Evolutionary conservation across 2,888 invertebrate species (phyloP).

Genomic region (Drymonia ruficornis): DNA sequence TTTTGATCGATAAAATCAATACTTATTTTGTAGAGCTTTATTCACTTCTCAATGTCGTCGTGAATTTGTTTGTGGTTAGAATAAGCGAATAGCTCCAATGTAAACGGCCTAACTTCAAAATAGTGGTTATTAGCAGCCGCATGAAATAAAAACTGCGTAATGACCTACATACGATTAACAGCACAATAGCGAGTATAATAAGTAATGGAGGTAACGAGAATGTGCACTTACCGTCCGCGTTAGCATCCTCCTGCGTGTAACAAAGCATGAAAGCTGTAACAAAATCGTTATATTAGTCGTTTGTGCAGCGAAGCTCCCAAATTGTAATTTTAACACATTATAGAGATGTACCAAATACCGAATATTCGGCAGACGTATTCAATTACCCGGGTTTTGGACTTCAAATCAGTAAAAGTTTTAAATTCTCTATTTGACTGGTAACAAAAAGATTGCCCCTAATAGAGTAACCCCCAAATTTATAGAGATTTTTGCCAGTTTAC

Average conservation of each 20-base stretch:
- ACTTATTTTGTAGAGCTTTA: constrained; percentile 35
- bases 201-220: constrained; percentile 28
- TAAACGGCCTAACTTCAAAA: constrained; percentile 57
- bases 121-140: constrained; percentile 75
- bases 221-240: constrained; percentile 92
- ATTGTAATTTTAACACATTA: constrained; percentile 14
- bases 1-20: constrained; percentile 16
- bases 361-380: too few relatives aligned
- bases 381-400: too few relatives aligned
- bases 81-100: constrained; percentile 70
- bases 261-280: constrained; percentile 97
- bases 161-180: constrained; percentile 70
- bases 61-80: constrained; percentile 60
- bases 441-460: too few relatives aligned
- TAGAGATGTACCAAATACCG: not conserved
- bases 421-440: too few relatives aligned
- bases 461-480: too few relatives aligned
- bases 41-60: constrained; percentile 42
- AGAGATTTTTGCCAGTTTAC: too few relatives aligned
- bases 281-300: constrained; percentile 70
- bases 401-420: too few relatives aligned
- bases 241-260: constrained; percentile 96
- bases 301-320: constrained; percentile 34
- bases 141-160: constrained; percentile 68
- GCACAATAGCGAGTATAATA: constrained; percentile 67